Conservation (phyloP, 2,888 invertebrate species). For the Eremobia ochroleuca region DNA sequence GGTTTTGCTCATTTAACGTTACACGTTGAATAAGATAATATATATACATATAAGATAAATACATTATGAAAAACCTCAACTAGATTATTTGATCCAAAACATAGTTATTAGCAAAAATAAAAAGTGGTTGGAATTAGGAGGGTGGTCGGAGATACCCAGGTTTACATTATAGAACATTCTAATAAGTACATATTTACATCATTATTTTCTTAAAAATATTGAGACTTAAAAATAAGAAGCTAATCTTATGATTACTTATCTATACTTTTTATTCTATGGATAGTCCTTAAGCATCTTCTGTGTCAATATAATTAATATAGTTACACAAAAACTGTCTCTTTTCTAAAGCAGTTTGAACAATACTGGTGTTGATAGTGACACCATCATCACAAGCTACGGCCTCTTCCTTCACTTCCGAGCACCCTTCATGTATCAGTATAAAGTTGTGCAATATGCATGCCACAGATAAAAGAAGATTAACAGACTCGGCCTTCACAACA, state of each 20-base stretch:
- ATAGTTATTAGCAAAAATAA: no score
- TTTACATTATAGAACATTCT: no score
- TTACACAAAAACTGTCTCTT: slow-evolving; percentile 88
- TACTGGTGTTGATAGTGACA: slow-evolving; percentile 81
- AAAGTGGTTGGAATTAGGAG: no score
- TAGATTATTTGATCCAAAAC: no score
- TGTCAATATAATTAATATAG: slow-evolving; percentile 85
- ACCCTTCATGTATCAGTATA: slow-evolving; percentile 85
- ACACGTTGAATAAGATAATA: no score
- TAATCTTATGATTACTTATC: not conserved
- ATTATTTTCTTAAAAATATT: not conserved
- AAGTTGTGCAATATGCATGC: slow-evolving; percentile 88
- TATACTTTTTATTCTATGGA: not conserved
- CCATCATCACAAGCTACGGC: slow-evolving; percentile 81
- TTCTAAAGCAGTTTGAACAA: slow-evolving; percentile 83
- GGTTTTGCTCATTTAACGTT: no score
- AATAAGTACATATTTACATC: no score
- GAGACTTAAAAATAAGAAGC: slow-evolving; percentile 2
- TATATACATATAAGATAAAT: no score
- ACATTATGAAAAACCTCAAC: no score
- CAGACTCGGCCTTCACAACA: slow-evolving; percentile 78
- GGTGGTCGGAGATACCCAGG: no score
- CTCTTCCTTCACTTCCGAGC: slow-evolving; percentile 82
- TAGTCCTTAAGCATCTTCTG: slow-evolving; percentile 54
- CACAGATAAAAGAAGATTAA: slow-evolving; percentile 79